phyloP scores from a whole-genome alignment of 2,888 invertebrate genomes.

The Trimorus sp. region DNA sequence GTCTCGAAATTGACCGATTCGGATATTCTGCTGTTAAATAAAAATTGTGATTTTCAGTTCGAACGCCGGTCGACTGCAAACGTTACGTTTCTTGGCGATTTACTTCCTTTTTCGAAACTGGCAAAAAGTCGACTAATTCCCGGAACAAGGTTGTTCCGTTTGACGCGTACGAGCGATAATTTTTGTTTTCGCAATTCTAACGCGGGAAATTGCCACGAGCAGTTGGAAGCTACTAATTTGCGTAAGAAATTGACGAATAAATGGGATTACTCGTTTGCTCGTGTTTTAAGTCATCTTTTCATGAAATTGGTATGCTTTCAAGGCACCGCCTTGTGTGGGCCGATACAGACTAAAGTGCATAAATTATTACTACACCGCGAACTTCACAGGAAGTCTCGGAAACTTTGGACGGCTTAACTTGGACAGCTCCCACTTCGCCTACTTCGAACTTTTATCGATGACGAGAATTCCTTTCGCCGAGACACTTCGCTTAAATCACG shows the following conservation, averaged over 20 bases:
- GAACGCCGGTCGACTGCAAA: too few relatives aligned
- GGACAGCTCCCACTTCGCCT: constrained; percentile 66
- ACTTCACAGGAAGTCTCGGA: constrained; percentile 63
- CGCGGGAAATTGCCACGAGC: constrained; percentile 6
- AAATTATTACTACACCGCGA: constrained; percentile 77
- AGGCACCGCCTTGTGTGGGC: constrained; percentile 62
- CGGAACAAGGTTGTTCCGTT: constrained; percentile 2
- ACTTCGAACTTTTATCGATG: constrained; percentile 75
- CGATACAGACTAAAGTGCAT: constrained; percentile 75
- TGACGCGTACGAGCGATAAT: constrained; percentile 27
- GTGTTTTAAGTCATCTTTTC: constrained; percentile 57
- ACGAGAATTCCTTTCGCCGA: constrained; percentile 67
- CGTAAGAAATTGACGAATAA: constrained; percentile 52
- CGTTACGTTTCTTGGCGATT: too few relatives aligned
- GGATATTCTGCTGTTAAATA: too few relatives aligned
- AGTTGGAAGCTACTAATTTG: constrained; percentile 51
- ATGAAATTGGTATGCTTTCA: constrained; percentile 60
- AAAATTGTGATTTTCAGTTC: too few relatives aligned
- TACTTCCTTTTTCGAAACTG: too few relatives aligned
- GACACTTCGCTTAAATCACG: constrained; percentile 57
- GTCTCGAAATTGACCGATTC: too few relatives aligned
- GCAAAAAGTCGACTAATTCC: too few relatives aligned
- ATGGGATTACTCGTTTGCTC: constrained; percentile 45
- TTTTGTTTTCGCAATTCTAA: constrained; percentile 22
- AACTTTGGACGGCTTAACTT: constrained; percentile 63